Base-by-base conservation (phyloP, 2,797 vertebrate genomes). In the Diplodus sargus region DNA sequence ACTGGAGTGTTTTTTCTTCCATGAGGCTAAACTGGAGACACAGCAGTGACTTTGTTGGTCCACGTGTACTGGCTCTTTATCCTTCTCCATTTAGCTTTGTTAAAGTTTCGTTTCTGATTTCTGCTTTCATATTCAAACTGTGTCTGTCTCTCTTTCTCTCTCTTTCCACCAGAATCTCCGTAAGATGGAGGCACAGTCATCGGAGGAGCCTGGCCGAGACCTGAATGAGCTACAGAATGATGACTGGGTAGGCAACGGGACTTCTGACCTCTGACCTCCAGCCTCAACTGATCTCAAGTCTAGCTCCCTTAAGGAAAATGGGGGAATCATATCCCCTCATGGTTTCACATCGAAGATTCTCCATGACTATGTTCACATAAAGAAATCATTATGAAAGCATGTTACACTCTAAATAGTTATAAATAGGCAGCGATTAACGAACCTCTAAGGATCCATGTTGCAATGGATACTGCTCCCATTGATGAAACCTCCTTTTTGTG, bases 141-240 rank as follows among this genome's bases (percentile, higher is more conserved):
- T 42, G 12, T 28, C 28, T 69, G 12, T 28, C 2, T 66, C 5
- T 15, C 52, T 66, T 30, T 71, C 39, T 71, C 43, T 84, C 58
- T 90, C 67, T 91, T 84, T 81, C 53, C 70, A 85, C 79, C 14
- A 99, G 98, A 99, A 97, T 91, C 95, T 99, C 84, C 96, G 96
- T 91, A 99, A 97, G 89, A 98, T 98, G 96, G 97, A 97, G 80
- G 95, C 90, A 25, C 89, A 86, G 34, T 43, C 87, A 9, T 90
- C 91, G 23, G 95, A 95, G 56, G 96, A 96, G 22, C 87, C 96
- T 13, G 92, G 85, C 74, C 85, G 94, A 57, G 97, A 98, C 70
- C 93, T 99, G 64, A 96, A 97, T 65, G 98, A 99, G 28, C 93
- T 99, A 59, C 96, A 99, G 94, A 98, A 97, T n/a, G 95, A 95